Evolutionary conservation across 2,888 invertebrate species (phyloP), one percentile per base, ranked within the genome.

Genomic region (Pemphredon lugubris): DNA sequence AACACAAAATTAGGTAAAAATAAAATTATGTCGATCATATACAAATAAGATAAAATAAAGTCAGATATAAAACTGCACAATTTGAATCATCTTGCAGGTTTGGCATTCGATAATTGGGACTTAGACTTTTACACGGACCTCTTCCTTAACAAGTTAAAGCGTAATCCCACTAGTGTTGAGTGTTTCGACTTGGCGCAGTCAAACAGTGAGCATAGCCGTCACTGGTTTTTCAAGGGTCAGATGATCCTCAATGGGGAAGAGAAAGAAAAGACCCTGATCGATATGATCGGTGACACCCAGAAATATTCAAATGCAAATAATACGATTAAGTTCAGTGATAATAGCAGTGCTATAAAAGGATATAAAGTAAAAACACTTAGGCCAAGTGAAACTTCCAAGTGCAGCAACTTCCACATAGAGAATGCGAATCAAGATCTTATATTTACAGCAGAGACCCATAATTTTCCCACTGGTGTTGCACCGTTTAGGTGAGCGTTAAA

Each of bases 401-500:
- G 96, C 1, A 92, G 94, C 57, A 88, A 92, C 59, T 91, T 94
- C 55, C 77, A 84, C 45, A 82, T 91, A 44, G 90, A 92, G 44
- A 86, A 90, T 9, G 91, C 93, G 0, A 92, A 94, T 13, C 95
- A 96, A 0, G 97, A 99, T 90, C 93, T 99, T 37, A 97, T 98
- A 84, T 98, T 99, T 87, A 99, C 99, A 0, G 99, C 99, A 0
- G 99, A 99, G 91, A 99, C 99, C 0, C 99, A 99, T 90, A 99
- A 99, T 89, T 99, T 99, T 92, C 98, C 98, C 0, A 98, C 98
- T 0, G 97, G 98, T 0, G 98, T 99, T 7, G 97, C 98, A 0
- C 98, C 98, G 0, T 99, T 99, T 83, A 92, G 92, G 92, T 91
- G 86, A 73, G 44, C 45, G 39, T 39, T 30, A 21, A n/a, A 20